These are phyloP conservation scores for Oryzias sinensis DNA, from an alignment of 2,797 vertebrate genomes.

Conservation along the genomic window DNA sequence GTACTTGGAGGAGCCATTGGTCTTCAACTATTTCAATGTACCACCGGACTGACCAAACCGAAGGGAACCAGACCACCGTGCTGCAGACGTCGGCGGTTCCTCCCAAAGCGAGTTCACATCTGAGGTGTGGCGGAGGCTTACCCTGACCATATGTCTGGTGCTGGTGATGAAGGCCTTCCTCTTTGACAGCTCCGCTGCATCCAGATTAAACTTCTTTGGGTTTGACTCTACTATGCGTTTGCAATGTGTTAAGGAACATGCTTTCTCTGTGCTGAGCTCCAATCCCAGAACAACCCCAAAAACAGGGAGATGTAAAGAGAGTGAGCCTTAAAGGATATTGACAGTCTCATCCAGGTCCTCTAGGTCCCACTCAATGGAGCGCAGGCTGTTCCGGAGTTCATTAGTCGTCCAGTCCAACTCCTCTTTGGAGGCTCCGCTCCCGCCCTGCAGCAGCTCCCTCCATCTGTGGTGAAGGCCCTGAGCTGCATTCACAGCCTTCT, in stretches of 20 bases:
- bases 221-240: conserved; percentile 90
- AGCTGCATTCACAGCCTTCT: conserved; percentile 94
- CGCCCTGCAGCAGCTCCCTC: conserved; percentile 88
- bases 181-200: conserved; percentile 86
- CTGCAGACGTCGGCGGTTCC: background rate
- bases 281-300: too few relatives aligned
- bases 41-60: too few relatives aligned
- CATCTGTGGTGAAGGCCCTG: conserved; percentile 95
- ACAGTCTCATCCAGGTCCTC: conserved; percentile 98
- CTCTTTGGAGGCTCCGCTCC: conserved; percentile 85
- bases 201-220: conserved; percentile 96
- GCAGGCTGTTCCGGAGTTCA: conserved; percentile 93
- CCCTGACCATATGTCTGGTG: conserved; percentile 90
- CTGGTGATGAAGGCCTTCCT: conserved; percentile 93
- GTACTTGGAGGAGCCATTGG: too few relatives aligned
- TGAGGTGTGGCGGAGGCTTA: conserved; percentile 41
- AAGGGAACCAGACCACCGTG: background rate
- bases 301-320: too few relatives aligned
- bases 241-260: conserved; percentile 37
- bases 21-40: too few relatives aligned
- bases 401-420: conserved; percentile 98
- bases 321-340: conserved; percentile 87
- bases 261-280: background rate
- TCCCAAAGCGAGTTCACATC: too few relatives aligned
- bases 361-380: conserved; percentile 97